Conservation (phyloP, 1,140 invertebrate genomes). For the Lineus longissimus region DNA sequence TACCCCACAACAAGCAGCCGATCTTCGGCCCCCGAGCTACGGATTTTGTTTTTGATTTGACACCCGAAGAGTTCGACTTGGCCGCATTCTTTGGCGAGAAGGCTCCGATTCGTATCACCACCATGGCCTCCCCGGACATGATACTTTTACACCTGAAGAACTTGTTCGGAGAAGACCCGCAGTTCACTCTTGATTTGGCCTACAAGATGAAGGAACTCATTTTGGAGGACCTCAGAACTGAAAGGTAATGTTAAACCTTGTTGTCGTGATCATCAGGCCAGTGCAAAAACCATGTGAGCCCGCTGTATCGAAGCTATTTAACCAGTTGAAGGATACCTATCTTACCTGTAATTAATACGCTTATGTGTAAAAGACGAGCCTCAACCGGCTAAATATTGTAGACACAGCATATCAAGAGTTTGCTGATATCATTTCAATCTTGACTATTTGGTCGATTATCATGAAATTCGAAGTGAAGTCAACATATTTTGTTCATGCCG, state of each 20-base stretch:
- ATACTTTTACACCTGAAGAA: neutral
- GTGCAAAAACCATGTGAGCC: too few species aligned
- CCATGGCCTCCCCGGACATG: neutral
- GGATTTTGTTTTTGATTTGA: neutral
- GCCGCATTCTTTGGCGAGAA: slow-evolving; percentile 6
- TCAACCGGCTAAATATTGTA: too few species aligned
- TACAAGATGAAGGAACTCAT: slow-evolving; percentile 5
- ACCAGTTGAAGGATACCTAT: too few species aligned
- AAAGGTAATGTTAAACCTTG: neutral
- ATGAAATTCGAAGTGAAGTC: too few species aligned
- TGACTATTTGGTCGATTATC: too few species aligned
- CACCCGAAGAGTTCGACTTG: neutral
- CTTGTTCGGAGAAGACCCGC: neutral
- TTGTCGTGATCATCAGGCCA: too few species aligned
- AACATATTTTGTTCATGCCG: too few species aligned
- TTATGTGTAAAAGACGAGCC: too few species aligned
- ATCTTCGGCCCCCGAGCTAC: neutral
- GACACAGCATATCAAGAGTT: too few species aligned
- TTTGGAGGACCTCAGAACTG: neutral
- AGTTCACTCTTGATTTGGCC: neutral
- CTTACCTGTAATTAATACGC: too few species aligned
- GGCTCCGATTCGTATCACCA: neutral
- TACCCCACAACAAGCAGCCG: neutral
- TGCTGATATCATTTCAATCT: too few species aligned
- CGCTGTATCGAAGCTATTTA: too few species aligned